These are phyloP conservation scores for Mythimna loreyi DNA, from an alignment of 2,888 invertebrate species.

Conservation along the genomic window DNA sequence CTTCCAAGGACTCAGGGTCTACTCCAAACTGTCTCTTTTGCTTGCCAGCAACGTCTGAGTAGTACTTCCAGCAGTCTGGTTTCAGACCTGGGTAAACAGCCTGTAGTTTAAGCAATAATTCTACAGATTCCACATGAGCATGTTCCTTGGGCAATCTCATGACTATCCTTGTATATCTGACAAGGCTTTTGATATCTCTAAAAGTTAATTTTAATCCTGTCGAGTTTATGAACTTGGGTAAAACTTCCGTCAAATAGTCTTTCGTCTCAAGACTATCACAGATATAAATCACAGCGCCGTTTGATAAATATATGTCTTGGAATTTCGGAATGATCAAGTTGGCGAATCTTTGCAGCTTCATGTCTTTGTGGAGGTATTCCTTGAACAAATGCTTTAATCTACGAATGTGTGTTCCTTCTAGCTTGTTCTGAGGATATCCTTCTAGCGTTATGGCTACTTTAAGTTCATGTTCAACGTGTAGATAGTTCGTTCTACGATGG, in stretches of 20 bases:
- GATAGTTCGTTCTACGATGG: conserved; percentile 85
- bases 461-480: conserved; percentile 83
- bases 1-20: conserved; percentile 82
- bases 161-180: conserved; percentile 84
- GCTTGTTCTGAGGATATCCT: conserved; percentile 83
- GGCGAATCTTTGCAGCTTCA: conserved; percentile 81
- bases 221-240: conserved; percentile 83
- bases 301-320: conserved; percentile 85
- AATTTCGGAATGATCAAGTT: conserved; percentile 85
- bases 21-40: conserved; percentile 87
- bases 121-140: conserved; percentile 79
- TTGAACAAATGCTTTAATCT: conserved; percentile 84
- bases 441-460: conserved; percentile 85
- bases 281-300: conserved; percentile 86
- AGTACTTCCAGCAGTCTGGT: conserved; percentile 85
- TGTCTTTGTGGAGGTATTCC: conserved; percentile 84
- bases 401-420: conserved; percentile 84
- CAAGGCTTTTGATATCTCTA: conserved; percentile 79
- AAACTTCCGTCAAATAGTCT: conserved; percentile 81
- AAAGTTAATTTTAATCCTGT: conserved; percentile 83
- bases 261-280: conserved; percentile 87
- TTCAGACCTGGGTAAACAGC: conserved; percentile 79
- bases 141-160: conserved; percentile 82
- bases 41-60: conserved; percentile 85
- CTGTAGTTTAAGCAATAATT: conserved; percentile 78